Base-by-base conservation (phyloP, 2,797 vertebrate species). In the Brachymystax lenok region DNA sequence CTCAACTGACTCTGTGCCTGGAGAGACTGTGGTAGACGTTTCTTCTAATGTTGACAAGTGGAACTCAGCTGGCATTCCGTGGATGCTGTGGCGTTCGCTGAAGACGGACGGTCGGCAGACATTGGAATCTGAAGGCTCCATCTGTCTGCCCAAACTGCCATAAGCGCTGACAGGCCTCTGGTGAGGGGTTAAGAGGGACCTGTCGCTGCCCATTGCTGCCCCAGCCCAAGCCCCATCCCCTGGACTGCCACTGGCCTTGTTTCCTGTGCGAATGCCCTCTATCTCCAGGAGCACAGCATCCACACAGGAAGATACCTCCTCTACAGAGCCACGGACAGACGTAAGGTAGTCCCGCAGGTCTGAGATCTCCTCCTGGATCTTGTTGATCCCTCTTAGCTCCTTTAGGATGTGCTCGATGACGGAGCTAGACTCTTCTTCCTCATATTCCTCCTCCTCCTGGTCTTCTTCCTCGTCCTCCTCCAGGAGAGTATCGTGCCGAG, bases 351-450 rank as follows among this genome's bases (percentile, higher is more conserved):
- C 89, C 77, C 94, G 89, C 78, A 95, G 89, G 86, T 95, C 94
- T 1, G 94, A 95, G 76, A 95, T 94, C 88, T 95, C 95, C 76
- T 94, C 94, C 84, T 95, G 95, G 82, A 95, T 95, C 86, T 93
- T 95, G 79, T 95, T 95, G 77, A 95, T 95, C 14, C 95, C 95
- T 56, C 88, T 88, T 59, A 95, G 79, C 80, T 95, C 95, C 84
- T 95, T 95, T 0, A 95, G 83, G 81, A 95, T 95, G 78, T 95
- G 94, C 54, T 95, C 93, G 51, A 95, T 91, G 52, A 95, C 80
- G 21, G 92, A 93, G 81, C 94, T 94, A 0, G 94, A 94, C 64
- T 91, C 93, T 76, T 94, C 92, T 51, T 88, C 89, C 69, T 87
- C 85, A 75, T 87, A 76, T 30, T 64, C 73, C 1, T 82, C 84